Base-by-base conservation (phyloP, 2,113 vertebrate species). In the Datnioides undecimradiatus region DNA sequence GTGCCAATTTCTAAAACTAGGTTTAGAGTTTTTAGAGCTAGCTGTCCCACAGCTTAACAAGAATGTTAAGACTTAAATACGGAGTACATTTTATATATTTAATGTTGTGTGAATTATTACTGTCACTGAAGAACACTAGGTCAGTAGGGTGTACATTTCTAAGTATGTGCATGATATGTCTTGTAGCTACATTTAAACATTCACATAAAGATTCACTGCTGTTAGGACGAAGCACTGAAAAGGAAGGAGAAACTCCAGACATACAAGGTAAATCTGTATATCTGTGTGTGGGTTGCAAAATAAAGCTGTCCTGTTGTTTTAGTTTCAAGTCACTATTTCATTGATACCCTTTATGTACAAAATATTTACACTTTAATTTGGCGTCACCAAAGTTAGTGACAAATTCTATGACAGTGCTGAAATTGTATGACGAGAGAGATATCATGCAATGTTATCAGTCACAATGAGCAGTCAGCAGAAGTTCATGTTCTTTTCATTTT, bases 401-500 rank as follows among this genome's bases (percentile, higher is more conserved):
- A 54, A 19, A 58, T 21, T 41, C 9, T 29, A 6, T 17, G 33
- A 40, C 54, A 62, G 16, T 13, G 36, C 3, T 51, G 49, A 57
- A 73, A 67, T 38, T 45, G 4, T n/a, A 29, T 36, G 31, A 57
- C 36, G 46, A n/a, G 25, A 59, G 14, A 76, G 63, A 90, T 43
- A 76, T 55, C 41, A 48, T 17, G 23, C 23, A 8, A 40, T 40
- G 31, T n/a, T n/a, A n/a, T n/a, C n/a, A n/a, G n/a, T n/a, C n/a
- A 78, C 57, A 58, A 23, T 11, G 11, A 34, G 55, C 29, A 41
- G 66, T 79, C 72, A 82, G 75, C 80, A 80, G 59, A 78, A 72
- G 69, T 73, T 74, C 36, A 41, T 38, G 40, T 73, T 70, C 54
- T 75, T 82, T 85, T 73, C 36, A n/a, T 69, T 79, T 80, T 60